These are phyloP conservation scores for Argynnis bischoffii DNA, from an alignment of 2,888 invertebrate species.

Conservation along the genomic window DNA sequence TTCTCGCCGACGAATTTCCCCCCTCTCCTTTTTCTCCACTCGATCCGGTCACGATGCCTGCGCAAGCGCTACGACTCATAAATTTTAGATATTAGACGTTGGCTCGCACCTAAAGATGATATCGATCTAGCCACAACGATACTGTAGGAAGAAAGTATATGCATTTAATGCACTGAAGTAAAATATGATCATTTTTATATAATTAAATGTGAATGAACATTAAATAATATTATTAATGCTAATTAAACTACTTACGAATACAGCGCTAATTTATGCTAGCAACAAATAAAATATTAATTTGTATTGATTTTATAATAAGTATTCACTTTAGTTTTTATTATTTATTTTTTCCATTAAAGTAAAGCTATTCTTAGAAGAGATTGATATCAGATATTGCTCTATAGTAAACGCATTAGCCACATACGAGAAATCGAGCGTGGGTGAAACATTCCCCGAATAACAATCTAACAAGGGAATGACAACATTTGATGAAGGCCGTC, in stretches of 20 bases:
- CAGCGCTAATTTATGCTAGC: too few relatives aligned
- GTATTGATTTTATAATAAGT: background rate
- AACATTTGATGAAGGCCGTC: conserved; percentile 54
- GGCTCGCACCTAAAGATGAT: conserved; percentile 66
- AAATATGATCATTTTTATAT: conserved; percentile 47
- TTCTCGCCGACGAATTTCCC: conserved; percentile 66
- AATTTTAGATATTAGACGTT: conserved; percentile 80
- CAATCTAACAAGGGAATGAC: conserved; percentile 65
- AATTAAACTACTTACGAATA: too few relatives aligned
- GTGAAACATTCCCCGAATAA: conserved; percentile 65
- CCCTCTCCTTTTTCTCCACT: conserved; percentile 43
- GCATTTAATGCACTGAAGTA: conserved; percentile 44
- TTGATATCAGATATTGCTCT: conserved; percentile 64
- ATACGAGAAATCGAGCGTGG: conserved; percentile 53
- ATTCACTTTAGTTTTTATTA: background rate
- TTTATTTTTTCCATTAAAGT: background rate
- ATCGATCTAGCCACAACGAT: conserved; percentile 75
- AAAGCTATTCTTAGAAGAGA: conserved; percentile 51
- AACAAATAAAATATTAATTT: too few relatives aligned
- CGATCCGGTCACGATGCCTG: conserved; percentile 70
- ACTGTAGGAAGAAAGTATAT: conserved; percentile 72
- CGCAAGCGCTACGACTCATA: conserved; percentile 76
- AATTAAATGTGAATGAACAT: background rate
- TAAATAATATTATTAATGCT: background rate
- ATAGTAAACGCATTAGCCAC: conserved; percentile 73